phyloP scores from a whole-genome alignment of 1,140 invertebrate genomes.

The Sinella curviseta region DNA sequence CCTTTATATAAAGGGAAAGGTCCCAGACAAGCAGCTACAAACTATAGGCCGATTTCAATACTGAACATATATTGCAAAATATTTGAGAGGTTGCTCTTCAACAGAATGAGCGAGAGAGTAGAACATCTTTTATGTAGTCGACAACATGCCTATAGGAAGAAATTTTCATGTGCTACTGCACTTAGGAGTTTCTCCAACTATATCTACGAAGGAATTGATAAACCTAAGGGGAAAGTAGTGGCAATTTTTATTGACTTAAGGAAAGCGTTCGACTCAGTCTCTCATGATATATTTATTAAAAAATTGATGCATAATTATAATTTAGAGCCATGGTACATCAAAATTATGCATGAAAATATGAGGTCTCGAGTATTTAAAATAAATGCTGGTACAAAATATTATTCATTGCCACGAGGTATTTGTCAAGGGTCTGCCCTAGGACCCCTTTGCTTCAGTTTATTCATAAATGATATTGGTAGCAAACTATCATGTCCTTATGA shows the following conservation, averaged over 20 bases:
- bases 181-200: not conserved
- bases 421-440: conserved; percentile 26
- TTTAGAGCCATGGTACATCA: not conserved
- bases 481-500: not conserved
- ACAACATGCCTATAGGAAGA: conserved; percentile 21
- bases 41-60: conserved; percentile 17
- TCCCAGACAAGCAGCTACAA: not conserved
- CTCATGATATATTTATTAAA: not conserved
- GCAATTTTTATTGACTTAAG: conserved; percentile 29
- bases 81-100: conserved; percentile 15
- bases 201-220: conserved; percentile 19
- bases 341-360: not conserved
- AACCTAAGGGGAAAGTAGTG: not conserved
- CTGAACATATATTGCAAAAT: not conserved
- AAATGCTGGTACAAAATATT: not conserved
- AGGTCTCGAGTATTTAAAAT: not conserved
- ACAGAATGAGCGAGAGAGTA: not conserved
- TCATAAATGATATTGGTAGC: conserved; percentile 24
- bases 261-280: conserved; percentile 25
- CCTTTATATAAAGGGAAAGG: conserved; percentile 29
- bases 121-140: not conserved
- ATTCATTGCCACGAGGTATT: not conserved
- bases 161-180: not conserved
- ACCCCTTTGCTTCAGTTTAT: conserved; percentile 7
- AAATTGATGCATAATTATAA: conserved; percentile 20